Evolutionary conservation across 2,113 vertebrate species (phyloP), one percentile per base, ranked within the genome.

Genomic region (Toxotes chatareus): DNA sequence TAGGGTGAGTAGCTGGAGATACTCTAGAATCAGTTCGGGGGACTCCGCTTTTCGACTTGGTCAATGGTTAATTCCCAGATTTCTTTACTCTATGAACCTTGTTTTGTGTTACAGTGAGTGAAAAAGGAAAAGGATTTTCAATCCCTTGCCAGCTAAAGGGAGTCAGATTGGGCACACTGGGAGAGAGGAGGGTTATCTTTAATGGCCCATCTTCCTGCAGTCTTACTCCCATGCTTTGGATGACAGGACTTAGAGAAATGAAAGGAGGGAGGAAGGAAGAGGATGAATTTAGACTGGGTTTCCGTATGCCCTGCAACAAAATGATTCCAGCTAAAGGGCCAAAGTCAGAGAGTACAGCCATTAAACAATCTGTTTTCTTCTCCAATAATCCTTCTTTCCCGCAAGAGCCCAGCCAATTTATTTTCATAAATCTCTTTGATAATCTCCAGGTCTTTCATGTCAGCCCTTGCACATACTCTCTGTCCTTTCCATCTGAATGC

Each of bases 341-440:
- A 79, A 38, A 51, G 57, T 67, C 76, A 34, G 17, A 34, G 21
- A 79, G 38, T 8, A 32, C 44, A 53, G 47, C 79, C 84, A 91
- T 94, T 93, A 91, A 93, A 90, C 80, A 91, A 89, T 89, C 82
- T 34, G 69, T 88, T 88, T 92, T 87, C 78, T 90, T 88, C 66
- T 71, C 65, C 85, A 76, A 84, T 89, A 92, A 92, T 93, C 85
- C 88, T 23, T 67, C 65, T 76, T 55, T 80, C 65, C 64, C 44
- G 65, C 46, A 62, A 82, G 49, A 82, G 36, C 77, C 73, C 68
- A 79, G 80, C 81, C 92, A 94, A 92, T 95, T 94, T 93, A 88
- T 88, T 88, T 80, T 87, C 73, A 77, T 79, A 76, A 90, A 93
- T 90, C 82, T 92, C 87, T 92, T 90, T 93, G 91, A 91, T 92